Evolutionary conservation across 2,888 invertebrate species (phyloP).

Genomic region (Dryococelus australis): DNA sequence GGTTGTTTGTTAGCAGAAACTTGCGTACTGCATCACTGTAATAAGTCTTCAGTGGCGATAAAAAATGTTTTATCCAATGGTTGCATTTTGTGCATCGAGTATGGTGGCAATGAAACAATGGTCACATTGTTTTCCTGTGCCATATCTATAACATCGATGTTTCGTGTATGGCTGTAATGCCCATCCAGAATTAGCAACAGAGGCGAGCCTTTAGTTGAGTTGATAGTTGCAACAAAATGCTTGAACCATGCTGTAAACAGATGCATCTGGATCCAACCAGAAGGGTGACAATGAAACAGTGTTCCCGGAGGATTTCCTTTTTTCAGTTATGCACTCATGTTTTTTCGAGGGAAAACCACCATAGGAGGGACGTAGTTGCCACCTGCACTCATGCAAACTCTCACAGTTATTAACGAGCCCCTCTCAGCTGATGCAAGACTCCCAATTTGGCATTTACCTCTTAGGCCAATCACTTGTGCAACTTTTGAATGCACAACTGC

Average conservation of each 20-base stretch:
- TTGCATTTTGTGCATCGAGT: conserved; percentile 21
- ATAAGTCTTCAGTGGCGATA: conserved; percentile 19
- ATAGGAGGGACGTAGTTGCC: conserved; percentile 10
- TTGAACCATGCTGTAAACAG: conserved; percentile 17
- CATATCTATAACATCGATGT: background rate
- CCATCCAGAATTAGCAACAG: conserved; percentile 13
- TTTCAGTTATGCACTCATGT: background rate
- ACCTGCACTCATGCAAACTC: conserved; percentile 13
- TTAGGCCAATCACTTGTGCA: background rate
- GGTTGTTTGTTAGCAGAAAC: background rate
- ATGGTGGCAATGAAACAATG: background rate
- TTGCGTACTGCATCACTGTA: background rate
- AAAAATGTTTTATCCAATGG: too few relatives aligned
- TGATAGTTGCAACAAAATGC: background rate
- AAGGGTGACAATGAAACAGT: background rate
- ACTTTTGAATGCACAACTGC: background rate
- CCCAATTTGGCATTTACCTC: conserved; percentile 13
- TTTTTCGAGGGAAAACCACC: background rate
- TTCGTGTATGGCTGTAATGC: too few relatives aligned
- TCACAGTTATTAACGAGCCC: background rate
- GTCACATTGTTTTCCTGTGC: conserved; percentile 3
- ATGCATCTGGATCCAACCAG: conserved; percentile 19
- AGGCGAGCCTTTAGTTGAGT: background rate
- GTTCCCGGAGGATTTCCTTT: conserved; percentile 21
- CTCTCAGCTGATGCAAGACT: background rate